Evolutionary conservation across 2,797 vertebrate species (phyloP).

Genomic region (Rousettus madagascariensis): DNA sequence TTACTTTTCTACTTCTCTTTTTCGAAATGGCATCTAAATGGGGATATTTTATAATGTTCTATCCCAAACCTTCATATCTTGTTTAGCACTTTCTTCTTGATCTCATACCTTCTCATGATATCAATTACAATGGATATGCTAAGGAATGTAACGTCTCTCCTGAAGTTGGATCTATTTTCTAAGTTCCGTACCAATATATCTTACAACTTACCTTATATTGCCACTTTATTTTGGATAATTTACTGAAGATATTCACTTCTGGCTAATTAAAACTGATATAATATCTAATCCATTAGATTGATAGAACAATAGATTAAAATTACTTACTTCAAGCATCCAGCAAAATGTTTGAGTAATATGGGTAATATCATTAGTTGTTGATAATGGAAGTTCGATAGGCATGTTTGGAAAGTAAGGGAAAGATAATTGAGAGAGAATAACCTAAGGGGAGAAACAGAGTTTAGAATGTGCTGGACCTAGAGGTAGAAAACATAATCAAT

Average conservation of each 20-base stretch:
- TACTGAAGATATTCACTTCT: not conserved
- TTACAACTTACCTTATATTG: not conserved
- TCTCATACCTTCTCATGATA: not conserved
- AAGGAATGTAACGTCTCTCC: not conserved
- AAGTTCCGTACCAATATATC: not conserved
- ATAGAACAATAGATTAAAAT: not conserved
- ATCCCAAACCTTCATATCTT: not conserved
- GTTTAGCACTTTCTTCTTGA: not conserved
- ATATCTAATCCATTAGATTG: not conserved
- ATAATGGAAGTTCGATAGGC: not conserved
- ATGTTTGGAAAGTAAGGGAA: not conserved
- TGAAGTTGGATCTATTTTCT: not conserved
- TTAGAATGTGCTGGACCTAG: not conserved
- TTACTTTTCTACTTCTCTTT: not conserved
- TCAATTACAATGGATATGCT: not conserved
- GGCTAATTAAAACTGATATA: not conserved
- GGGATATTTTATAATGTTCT: not conserved
- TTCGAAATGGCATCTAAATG: not conserved
- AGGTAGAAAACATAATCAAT: not conserved
- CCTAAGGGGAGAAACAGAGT: not conserved
- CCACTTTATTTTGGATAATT: not conserved
- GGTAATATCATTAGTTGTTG: not conserved
- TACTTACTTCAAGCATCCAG: not conserved
- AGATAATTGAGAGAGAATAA: not conserved
- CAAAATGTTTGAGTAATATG: not conserved